Percentiles rank a stretch among this genome's conserved stretches.
Evolutionary conservation across 2,797 vertebrate genomes (phyloP).

Genomic region (Heliangelus exortis): DNA sequence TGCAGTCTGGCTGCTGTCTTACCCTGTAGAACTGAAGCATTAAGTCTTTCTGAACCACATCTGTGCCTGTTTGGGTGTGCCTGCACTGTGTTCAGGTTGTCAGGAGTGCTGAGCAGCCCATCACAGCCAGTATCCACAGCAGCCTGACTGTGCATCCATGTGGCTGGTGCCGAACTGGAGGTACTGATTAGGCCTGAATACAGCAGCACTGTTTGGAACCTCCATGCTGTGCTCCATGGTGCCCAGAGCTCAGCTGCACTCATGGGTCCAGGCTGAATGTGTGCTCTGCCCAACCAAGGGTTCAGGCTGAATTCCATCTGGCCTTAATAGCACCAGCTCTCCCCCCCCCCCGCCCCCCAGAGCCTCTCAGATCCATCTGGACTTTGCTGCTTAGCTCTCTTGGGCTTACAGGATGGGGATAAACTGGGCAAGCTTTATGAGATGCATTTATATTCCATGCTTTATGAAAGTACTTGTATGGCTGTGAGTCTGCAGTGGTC

Average conservation of each 20-base stretch:
- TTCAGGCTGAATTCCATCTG: neutral
- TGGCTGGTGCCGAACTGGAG: neutral
- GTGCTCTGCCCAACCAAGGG: neutral
- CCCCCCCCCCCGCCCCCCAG: neutral
- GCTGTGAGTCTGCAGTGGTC: neutral
- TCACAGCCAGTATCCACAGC: neutral
- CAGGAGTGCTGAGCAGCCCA: neutral
- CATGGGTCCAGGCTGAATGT: neutral
- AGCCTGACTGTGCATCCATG: fast-evolving
- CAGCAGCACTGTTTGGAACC: neutral
- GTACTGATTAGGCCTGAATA: neutral
- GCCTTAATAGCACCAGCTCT: neutral
- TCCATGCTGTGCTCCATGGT: fast-evolving
- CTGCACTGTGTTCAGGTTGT: fast-evolving
- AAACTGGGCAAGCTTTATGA: neutral
- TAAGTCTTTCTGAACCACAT: neutral
- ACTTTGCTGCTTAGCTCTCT: neutral
- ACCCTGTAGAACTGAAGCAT: fast-evolving
- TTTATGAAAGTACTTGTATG: neutral
- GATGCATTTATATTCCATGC: neutral
- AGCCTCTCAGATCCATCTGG: neutral
- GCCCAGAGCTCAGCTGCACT: neutral
- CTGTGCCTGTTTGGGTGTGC: neutral
- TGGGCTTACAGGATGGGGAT: neutral
- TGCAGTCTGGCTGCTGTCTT: neutral